These are phyloP conservation scores for Paradoxurus hermaphroditus DNA, from an alignment of 2,113 vertebrate genomes.

Conservation along the genomic window DNA sequence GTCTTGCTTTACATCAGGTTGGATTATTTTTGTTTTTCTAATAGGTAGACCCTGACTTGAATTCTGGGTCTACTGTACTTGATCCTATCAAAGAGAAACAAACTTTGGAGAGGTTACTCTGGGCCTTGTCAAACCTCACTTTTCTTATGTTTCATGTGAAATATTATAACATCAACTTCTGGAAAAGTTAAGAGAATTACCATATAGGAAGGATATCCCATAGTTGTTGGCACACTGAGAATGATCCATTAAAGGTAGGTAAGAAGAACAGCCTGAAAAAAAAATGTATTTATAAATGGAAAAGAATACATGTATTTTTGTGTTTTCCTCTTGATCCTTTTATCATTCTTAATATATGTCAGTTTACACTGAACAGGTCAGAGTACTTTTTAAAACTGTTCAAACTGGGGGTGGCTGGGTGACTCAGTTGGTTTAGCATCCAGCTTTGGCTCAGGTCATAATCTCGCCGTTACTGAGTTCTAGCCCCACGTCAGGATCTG, in stretches of 20 bases:
- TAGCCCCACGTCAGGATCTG: too few species aligned
- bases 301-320: background rate
- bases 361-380: background rate
- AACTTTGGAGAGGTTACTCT: background rate
- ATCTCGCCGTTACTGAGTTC: too few species aligned
- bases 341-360: background rate
- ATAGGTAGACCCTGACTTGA: background rate
- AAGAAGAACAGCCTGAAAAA: slow-evolving; percentile 53
- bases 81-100: background rate
- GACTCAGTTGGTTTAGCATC: too few species aligned
- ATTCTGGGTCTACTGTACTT: background rate
- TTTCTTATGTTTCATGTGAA: background rate
- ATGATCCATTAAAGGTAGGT: slow-evolving; percentile 15
- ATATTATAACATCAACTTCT: background rate
- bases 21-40: background rate
- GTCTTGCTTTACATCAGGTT: background rate
- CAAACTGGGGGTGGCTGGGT: background rate
- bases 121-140: background rate
- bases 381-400: background rate
- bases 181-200: background rate
- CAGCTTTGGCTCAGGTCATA: too few species aligned
- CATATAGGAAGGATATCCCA: background rate
- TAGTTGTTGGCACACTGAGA: background rate
- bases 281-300: slow-evolving; percentile 47
- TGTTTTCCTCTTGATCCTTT: background rate